phyloP scores from a whole-genome alignment of 1,140 invertebrate species.

The Oreohelix idahoensis region DNA sequence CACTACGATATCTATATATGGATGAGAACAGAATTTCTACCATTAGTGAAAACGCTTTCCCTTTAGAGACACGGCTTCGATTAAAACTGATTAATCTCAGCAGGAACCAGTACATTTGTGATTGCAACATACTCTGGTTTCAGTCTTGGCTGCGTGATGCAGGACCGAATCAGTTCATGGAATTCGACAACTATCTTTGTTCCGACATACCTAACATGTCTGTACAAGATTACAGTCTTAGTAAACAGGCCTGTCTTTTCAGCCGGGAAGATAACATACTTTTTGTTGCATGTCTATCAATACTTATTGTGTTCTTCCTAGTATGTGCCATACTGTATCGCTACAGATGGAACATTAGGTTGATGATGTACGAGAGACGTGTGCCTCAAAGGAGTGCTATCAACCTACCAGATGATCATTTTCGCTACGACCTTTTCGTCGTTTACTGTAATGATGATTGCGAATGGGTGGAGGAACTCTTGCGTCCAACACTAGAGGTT shows the following conservation, averaged over 20 bases:
- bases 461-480: not conserved
- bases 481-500: conserved; percentile 17
- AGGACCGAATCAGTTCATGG: not conserved
- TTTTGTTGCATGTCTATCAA: conserved; percentile 27
- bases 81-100: conserved; percentile 14
- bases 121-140: conserved; percentile 32
- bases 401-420: not conserved
- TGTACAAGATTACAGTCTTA: not conserved
- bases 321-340: conserved; percentile 17
- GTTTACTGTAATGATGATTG: conserved; percentile 32
- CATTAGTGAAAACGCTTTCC: not conserved
- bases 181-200: not conserved
- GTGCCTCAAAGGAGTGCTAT: not conserved
- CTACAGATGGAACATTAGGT: conserved; percentile 21
- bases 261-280: conserved; percentile 19
- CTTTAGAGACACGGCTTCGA: not conserved
- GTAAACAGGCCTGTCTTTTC: conserved; percentile 23
- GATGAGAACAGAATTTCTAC: conserved; percentile 19
- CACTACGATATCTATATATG: not conserved
- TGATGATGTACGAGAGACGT: conserved; percentile 20
- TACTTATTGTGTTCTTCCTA: conserved; percentile 16
- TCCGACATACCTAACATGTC: not conserved
- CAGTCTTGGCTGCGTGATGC: conserved; percentile 10
- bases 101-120: conserved; percentile 6
- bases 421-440: conserved; percentile 19